Evolutionary conservation across 2,888 invertebrate genomes (phyloP).

Genomic region (Rhodophaea formosa): DNA sequence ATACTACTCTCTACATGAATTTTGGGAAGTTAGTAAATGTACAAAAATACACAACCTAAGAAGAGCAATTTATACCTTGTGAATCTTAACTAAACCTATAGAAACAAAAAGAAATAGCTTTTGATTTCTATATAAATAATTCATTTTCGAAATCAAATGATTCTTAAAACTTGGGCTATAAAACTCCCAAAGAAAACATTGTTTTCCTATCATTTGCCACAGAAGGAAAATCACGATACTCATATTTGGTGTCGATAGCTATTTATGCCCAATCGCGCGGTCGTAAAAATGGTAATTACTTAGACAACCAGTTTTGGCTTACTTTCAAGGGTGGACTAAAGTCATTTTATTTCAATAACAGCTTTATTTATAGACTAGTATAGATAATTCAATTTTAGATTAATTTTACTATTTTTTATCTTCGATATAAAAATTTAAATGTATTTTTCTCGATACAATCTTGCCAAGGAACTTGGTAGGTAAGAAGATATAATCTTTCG

Average conservation of each 20-base stretch:
- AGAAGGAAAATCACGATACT: constrained; percentile 43
- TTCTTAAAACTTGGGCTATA: background rate
- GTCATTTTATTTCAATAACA: constrained; percentile 46
- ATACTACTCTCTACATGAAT: too few relatives aligned
- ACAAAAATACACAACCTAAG: too few relatives aligned
- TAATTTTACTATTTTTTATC: background rate
- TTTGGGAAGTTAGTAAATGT: too few relatives aligned
- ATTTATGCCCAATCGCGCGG: constrained; percentile 45
- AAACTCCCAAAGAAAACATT: background rate
- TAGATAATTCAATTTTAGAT: background rate
- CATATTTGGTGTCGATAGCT: constrained; percentile 42
- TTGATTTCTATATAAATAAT: too few relatives aligned
- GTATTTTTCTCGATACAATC: too few relatives aligned
- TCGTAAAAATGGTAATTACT: constrained; percentile 55
- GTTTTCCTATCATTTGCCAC: constrained; percentile 34
- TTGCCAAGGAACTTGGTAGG: too few relatives aligned
- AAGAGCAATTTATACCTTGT: too few relatives aligned
- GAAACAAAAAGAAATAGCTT: too few relatives aligned
- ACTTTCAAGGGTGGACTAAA: constrained; percentile 58
- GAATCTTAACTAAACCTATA: too few relatives aligned
- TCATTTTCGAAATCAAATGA: too few relatives aligned
- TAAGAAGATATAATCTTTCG: too few relatives aligned
- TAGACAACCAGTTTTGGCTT: constrained; percentile 52
- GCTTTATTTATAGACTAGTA: constrained; percentile 24
- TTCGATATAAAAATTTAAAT: too few relatives aligned